Base-by-base conservation (phyloP, 2,797 vertebrate species). In the Cichlasoma orientale region DNA sequence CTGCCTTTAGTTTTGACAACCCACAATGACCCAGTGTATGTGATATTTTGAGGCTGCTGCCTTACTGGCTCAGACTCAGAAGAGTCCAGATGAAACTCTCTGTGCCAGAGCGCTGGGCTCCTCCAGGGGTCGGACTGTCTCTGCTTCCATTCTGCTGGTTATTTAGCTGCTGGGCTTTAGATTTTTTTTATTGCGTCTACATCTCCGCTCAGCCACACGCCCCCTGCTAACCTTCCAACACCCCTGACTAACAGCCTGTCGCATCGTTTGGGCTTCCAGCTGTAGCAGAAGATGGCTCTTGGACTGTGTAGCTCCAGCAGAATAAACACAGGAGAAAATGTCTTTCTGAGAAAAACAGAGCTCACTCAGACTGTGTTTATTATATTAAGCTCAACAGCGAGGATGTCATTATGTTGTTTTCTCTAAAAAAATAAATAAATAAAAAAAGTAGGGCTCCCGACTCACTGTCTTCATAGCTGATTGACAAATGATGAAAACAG, bases 121-220 rank as follows among this genome's bases (percentile, higher is more conserved):
- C 52, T 75, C 3, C 76, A 38, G 55, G 36, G 56, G 29, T 72
- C 19, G 1, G 23, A 18, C 55, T 14, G n/a, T 69, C 27, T 77
- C 36, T 4, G 3, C 75, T 19, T 57, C 38, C 72, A n/a, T 76
- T 79, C 74, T 1, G 57, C 73, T 83, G 72, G 9, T 82, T 79
- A 41, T 85, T 77, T 77, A 72, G 74, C 84, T 73, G 71, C 77
- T 33, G 9, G 70, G 56, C 80, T 84, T 72, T 66, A 80, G 78
- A 71, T 36, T 36, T 5, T 33, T 80, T 50, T 84, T 74, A 52
- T 72, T 27, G 23, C 56, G 74, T 80, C 75, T 70, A 18, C 72
- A 56, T 78, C 76, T 63, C 72, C 1, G 11, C 73, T 78, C 72
- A 50, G 69, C 38, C n/a, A 5, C 68, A 33, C 31, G 25, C 44